Percentiles rank a stretch among this genome's conserved stretches.
Conservation (phyloP, 2,797 vertebrate genomes). For the Schizopygopsis pylzovi region DNA sequence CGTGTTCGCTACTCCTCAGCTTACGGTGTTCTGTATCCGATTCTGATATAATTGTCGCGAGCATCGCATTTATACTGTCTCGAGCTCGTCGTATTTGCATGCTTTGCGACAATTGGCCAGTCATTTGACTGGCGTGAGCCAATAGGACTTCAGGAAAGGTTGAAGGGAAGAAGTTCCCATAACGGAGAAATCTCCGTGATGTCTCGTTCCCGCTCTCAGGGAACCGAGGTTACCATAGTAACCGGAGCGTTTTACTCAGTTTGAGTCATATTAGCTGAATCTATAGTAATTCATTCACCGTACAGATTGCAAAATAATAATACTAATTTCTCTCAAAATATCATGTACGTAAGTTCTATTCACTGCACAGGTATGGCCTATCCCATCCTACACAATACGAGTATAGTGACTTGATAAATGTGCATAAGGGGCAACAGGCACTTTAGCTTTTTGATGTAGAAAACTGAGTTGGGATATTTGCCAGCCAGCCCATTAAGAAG, state of each 20-base stretch:
- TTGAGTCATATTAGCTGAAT: not conserved
- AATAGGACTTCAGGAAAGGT: too few relatives aligned
- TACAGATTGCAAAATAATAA: not conserved
- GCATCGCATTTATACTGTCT: too few relatives aligned
- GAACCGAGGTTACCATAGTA: too few relatives aligned
- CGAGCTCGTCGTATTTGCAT: too few relatives aligned
- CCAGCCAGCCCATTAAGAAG: slow-evolving; percentile 56
- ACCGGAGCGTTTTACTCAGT: slow-evolving; percentile 7
- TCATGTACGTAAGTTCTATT: not conserved
- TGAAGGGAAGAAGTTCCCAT: too few relatives aligned
- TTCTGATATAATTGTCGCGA: too few relatives aligned
- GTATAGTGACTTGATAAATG: slow-evolving; percentile 41
- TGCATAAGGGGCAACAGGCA: slow-evolving; percentile 29
- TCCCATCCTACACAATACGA: slow-evolving; percentile 16
- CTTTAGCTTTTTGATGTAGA: slow-evolving; percentile 51
- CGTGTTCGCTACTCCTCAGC: too few relatives aligned
- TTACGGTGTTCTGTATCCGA: too few relatives aligned
- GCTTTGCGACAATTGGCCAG: too few relatives aligned
- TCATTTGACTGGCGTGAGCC: too few relatives aligned
- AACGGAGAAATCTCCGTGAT: too few relatives aligned
- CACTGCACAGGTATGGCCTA: not conserved
- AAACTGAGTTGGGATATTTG: slow-evolving; percentile 47
- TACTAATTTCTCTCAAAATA: not conserved
- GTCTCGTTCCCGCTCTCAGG: too few relatives aligned
- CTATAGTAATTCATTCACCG: slow-evolving; percentile 4